phyloP scores from a whole-genome alignment of 1,140 invertebrate species.

The Nomia melanderi region DNA sequence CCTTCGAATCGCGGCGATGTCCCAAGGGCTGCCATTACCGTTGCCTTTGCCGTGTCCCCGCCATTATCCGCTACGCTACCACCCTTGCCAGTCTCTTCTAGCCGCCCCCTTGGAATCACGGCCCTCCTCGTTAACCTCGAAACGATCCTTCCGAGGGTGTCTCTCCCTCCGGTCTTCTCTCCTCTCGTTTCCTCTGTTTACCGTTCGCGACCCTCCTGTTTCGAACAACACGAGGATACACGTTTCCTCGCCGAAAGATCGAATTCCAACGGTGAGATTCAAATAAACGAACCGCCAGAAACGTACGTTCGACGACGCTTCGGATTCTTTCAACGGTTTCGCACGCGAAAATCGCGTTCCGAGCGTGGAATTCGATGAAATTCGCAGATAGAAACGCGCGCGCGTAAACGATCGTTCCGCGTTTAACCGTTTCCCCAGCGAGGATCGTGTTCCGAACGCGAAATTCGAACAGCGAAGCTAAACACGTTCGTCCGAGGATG shows the following conservation, averaged over 20 bases:
- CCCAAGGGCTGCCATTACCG: slow-evolving; percentile 76
- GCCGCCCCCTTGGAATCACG: slow-evolving; percentile 58
- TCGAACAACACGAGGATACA: not conserved
- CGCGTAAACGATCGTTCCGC: no score
- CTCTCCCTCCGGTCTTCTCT: slow-evolving; percentile 1
- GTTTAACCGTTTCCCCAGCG: no score
- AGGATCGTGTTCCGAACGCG: no score
- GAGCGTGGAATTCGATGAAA: no score
- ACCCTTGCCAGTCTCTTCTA: slow-evolving; percentile 55
- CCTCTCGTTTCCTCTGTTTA: not conserved
- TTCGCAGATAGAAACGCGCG: no score
- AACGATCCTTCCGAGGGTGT: slow-evolving; percentile 53
- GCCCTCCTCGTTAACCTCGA: slow-evolving; percentile 69
- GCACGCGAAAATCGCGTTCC: no score
- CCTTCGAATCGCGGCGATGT: slow-evolving; percentile 58
- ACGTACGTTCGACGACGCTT: no score
- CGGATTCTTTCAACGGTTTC: no score
- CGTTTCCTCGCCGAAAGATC: slow-evolving; percentile 4
- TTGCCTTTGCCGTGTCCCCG: slow-evolving; percentile 59
- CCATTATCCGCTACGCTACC: slow-evolving; percentile 64
- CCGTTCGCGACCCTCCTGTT: not conserved
- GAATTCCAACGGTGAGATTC: no score
- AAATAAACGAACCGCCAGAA: no score
- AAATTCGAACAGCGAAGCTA: no score
- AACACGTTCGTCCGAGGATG: no score